phyloP scores from a whole-genome alignment of 2,113 vertebrate genomes.

The Pseudorasbora parva region DNA sequence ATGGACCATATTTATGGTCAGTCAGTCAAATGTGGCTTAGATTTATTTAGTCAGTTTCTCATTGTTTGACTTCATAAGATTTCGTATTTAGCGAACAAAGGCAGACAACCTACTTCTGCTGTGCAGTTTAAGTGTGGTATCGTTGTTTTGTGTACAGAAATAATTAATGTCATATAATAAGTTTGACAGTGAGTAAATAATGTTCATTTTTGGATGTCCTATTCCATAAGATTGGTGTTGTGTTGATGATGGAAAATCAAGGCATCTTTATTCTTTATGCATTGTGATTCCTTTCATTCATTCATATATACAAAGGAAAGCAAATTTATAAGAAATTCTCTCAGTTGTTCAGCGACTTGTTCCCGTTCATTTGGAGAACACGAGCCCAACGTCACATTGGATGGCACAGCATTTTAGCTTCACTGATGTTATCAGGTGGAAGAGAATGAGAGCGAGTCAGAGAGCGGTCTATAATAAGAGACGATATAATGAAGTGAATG shows the following conservation, averaged over 20 bases:
- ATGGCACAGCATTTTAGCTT: slow-evolving; percentile 33
- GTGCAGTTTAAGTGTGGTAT: background rate
- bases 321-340: background rate
- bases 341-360: background rate
- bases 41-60: background rate
- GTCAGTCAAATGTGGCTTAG: background rate
- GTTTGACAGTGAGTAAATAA: background rate
- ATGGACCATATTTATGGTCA: too few relatives aligned
- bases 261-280: background rate
- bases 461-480: slow-evolving; percentile 35
- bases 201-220: too few relatives aligned
- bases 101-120: background rate
- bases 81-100: background rate
- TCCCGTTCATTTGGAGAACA: slow-evolving; percentile 15
- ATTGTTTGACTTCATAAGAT: background rate
- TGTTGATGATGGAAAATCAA: background rate
- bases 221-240: background rate
- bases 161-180: background rate
- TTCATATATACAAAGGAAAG: background rate
- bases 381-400: background rate
- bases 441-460: slow-evolving; percentile 7
- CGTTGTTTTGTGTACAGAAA: background rate
- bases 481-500: slow-evolving; percentile 37
- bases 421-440: slow-evolving; percentile 39
- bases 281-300: background rate